A percentile compares a stretch with the other conserved stretches of the same genome.
Evolutionary conservation across 1,140 invertebrate species (phyloP).

Genomic region (Drosophila repleta): DNA sequence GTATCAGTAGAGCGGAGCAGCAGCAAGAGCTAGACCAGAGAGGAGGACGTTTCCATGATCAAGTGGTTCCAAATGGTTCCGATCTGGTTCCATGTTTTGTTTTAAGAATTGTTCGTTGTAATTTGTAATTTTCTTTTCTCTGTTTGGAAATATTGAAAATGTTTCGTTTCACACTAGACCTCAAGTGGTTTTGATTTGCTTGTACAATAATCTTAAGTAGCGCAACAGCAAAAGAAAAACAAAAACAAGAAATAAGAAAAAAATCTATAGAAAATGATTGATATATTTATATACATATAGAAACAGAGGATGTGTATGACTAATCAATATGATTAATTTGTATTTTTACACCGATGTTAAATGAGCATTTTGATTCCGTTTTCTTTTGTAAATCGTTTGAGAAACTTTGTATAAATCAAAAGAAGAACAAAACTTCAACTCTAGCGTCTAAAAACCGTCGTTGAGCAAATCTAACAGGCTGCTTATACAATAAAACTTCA

Average conservation of each 20-base stretch:
- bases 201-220: constrained; percentile 79
- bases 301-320: constrained; percentile 26
- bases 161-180: constrained; percentile 30
- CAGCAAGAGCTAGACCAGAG: constrained; percentile 86
- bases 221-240: constrained; percentile 30
- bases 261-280: constrained; percentile 46
- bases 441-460: constrained; percentile 74
- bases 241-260: constrained; percentile 24
- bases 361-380: constrained; percentile 35
- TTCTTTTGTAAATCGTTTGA: constrained; percentile 58
- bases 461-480: constrained; percentile 64
- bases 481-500: constrained; percentile 73
- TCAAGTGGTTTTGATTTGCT: constrained; percentile 53
- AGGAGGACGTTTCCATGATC: neutral
- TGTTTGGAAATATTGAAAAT: constrained; percentile 25
- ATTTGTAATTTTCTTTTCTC: constrained; percentile 25
- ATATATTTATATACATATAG: constrained; percentile 49
- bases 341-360: constrained; percentile 55
- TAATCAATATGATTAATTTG: constrained; percentile 32
- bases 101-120: constrained; percentile 47
- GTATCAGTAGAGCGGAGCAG: constrained; percentile 89
- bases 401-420: constrained; percentile 68
- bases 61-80: constrained; percentile 5
- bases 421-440: constrained; percentile 58
- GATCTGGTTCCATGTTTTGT: constrained; percentile 25